Evolutionary conservation across 2,797 vertebrate species (phyloP), one percentile per base, ranked within the genome.

Genomic region (Crocodylus rhombifer): DNA sequence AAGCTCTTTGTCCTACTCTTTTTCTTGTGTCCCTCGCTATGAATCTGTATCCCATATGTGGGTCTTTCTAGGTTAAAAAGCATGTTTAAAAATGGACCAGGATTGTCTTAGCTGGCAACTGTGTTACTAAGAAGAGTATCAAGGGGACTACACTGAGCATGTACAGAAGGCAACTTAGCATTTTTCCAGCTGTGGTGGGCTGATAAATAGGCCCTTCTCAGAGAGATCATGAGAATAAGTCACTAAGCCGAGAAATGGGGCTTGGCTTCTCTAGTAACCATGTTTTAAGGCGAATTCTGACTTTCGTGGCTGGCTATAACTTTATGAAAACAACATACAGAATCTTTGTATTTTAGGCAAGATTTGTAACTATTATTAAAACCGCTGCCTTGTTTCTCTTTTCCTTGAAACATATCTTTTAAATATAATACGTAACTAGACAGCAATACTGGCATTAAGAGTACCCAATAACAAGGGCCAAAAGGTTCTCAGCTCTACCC

Each of bases 21-120:
- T 62, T 67, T 21, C 51, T 36, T 21, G 23, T 36, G 10, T 58
- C 56, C 14, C 3, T n/a, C 18, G 4, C 1, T 14, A 67, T 0
- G 0, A 25, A 21, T 51, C 56, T 65, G 56, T 18, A 5, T 14
- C 56, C 62, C 56, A 69, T 1, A 1, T 7, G 11, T 0, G 33
- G 76, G 63, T 28, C 56, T 69, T 14, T 25, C 74, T 75, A 62
- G n/a, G 61, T 62, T 42, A 80, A 33, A 58, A 62, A 69, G 30
- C 57, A 7, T 1, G 1, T 3, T 17, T 10, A 4, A 11, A 51
- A 33, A 23, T 36, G 67, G 56, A 28, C n/a, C 75, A 5, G 56
- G 26, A 30, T 3, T 69, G 75, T 56, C 55, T 13, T n/a, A 26
- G 56, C 16, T 9, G 61, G 56, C 2, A 7, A 62, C 4, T 10